A percentile compares a stretch with the other conserved stretches of the same genome.
Evolutionary conservation across 2,797 vertebrate genomes (phyloP).

Genomic region (Chaetodon trifasciatus): DNA sequence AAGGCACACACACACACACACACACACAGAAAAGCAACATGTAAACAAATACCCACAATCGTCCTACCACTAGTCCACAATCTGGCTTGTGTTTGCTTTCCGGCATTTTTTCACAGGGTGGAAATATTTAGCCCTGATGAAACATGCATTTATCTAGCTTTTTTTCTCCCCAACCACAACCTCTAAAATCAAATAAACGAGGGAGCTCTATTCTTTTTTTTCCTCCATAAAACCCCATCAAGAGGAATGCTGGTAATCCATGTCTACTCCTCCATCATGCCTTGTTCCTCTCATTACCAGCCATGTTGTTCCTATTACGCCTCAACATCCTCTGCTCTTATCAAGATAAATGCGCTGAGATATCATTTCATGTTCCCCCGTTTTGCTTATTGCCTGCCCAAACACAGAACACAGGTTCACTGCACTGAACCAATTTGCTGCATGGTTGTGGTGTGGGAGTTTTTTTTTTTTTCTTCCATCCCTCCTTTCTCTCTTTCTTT

Average conservation of each 20-base stretch:
- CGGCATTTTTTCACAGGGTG: conserved; percentile 80
- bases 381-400: conserved; percentile 70
- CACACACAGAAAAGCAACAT: conserved; percentile 58
- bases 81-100: conserved; percentile 85
- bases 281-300: conserved; percentile 81
- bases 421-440: conserved; percentile 79
- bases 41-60: conserved; percentile 84
- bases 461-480: conserved; percentile 3
- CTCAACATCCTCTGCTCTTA: conserved; percentile 81
- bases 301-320: conserved; percentile 83
- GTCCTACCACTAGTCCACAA: conserved; percentile 78
- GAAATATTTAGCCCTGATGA: conserved; percentile 86
- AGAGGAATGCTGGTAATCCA: conserved; percentile 84
- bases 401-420: conserved; percentile 73
- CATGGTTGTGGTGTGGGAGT: conserved; percentile 69
- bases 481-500: conserved; percentile 41
- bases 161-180: conserved; percentile 78
- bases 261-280: conserved; percentile 76
- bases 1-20: conserved; percentile 40
- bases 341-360: conserved; percentile 81
- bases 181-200: conserved; percentile 85
- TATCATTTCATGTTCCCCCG: conserved; percentile 77
- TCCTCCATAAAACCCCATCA: conserved; percentile 82
- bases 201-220: conserved; percentile 77
- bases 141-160: conserved; percentile 83